Conservation (phyloP, 2,113 vertebrate species). For the Bufo gargarizans region DNA sequence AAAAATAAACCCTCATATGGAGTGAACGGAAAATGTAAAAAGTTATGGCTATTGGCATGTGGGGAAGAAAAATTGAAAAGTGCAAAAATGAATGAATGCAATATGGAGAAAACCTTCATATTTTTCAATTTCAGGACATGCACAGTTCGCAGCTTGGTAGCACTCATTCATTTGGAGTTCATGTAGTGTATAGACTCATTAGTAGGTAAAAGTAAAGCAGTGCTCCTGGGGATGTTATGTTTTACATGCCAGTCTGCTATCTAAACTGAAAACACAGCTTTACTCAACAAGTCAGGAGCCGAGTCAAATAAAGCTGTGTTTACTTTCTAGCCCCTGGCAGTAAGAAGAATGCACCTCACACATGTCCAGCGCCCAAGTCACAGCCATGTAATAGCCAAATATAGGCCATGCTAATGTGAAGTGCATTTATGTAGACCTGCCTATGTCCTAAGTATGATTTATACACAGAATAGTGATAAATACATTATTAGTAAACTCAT, state of each 20-base stretch:
- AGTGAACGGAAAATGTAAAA: no score
- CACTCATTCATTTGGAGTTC: not conserved
- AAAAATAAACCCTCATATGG: no score
- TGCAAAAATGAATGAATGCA: no score
- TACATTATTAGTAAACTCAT: not conserved
- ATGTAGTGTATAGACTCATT: conserved; percentile 7
- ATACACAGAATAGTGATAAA: not conserved
- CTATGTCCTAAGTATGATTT: not conserved
- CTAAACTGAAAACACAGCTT: conserved; percentile 39
- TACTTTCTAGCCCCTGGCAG: conserved; percentile 42
- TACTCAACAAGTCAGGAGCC: conserved; percentile 36
- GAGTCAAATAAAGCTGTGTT: conserved; percentile 57
- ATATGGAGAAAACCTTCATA: not conserved
- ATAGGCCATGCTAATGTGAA: not conserved
- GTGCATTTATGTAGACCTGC: not conserved
- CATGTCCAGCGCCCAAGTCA: not conserved
- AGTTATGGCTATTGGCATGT: no score
- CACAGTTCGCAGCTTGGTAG: no score
- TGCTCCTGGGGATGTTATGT: not conserved
- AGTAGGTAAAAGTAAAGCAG: not conserved
- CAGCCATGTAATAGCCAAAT: conserved; percentile 19
- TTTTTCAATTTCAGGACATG: no score
- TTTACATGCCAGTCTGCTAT: conserved; percentile 19
- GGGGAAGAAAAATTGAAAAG: no score
- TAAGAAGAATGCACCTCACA: conserved; percentile 47